These are phyloP conservation scores for Chaitophorus viminalis DNA, from an alignment of 2,888 invertebrate genomes.

Conservation along the genomic window DNA sequence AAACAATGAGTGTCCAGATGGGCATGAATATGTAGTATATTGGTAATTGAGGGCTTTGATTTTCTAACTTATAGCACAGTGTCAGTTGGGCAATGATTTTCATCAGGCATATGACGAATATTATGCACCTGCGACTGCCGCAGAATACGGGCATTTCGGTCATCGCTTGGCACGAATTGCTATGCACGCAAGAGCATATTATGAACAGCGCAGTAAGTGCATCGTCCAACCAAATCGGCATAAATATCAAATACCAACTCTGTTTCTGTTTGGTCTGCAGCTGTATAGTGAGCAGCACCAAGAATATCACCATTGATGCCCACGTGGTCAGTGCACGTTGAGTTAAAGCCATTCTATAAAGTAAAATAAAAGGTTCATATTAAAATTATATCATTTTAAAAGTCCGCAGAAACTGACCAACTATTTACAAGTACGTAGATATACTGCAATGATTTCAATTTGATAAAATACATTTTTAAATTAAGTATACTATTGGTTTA, in stretches of 20 bases:
- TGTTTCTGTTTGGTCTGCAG: slow-evolving; percentile 55
- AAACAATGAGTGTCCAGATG: slow-evolving; percentile 50
- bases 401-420: neutral
- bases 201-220: slow-evolving; percentile 53
- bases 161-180: slow-evolving; percentile 49
- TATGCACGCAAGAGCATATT: slow-evolving; percentile 50
- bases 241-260: slow-evolving; percentile 56
- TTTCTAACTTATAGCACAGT: slow-evolving; percentile 51
- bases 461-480: neutral
- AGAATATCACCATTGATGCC: slow-evolving; percentile 57
- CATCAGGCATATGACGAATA: slow-evolving; percentile 56
- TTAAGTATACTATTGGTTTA: neutral
- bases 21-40: slow-evolving; percentile 52
- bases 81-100: slow-evolving; percentile 49
- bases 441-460: neutral
- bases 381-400: neutral
- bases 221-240: slow-evolving; percentile 58
- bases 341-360: slow-evolving; percentile 46
- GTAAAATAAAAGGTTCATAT: neutral
- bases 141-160: slow-evolving; percentile 51
- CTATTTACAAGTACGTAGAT: neutral
- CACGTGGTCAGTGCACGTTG: slow-evolving; percentile 56
- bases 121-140: slow-evolving; percentile 53
- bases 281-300: slow-evolving; percentile 59
- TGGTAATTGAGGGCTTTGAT: slow-evolving; percentile 36